Base-by-base conservation (phyloP, 2,797 vertebrate genomes). In the Euphonia xanthogaster region DNA sequence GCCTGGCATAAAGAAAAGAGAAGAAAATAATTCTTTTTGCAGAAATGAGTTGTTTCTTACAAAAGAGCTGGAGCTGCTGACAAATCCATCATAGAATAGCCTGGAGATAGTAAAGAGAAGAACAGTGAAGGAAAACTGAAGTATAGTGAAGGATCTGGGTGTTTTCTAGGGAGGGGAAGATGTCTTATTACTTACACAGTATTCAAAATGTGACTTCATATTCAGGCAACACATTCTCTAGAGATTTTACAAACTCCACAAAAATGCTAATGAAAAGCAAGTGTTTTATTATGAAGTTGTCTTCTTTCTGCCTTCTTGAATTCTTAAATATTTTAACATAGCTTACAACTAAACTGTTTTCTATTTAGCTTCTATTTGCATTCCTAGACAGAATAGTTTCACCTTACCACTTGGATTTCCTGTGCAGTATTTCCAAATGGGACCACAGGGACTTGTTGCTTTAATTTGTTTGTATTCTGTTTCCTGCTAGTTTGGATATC, bases 401-500 rank as follows among this genome's bases (percentile, higher is more conserved):
- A 88, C 73, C 66, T 86, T 86, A 65, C 7, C 31, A 50, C 62
- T 71, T 75, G 44, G 5, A n/a, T 86, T 90, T 96, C 79, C 81
- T 81, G 62, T 83, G 70, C 55, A 55, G 45, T 68, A 22, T 68
- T 93, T 94, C 83, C 31, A 86, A 75, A 86, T 86, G 47, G 40
- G 62, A 83, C 85, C 42, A 44, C 7, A 48, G 72, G 75, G 79
- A 83, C 50, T 81, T 86, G 33, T 83, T 91, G 88, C 57, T 90
- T 91, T 83, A 91, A 86, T 92, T 90, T 94, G 78, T 94, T 92
- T 93, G 78, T 70, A 30, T 87, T 89, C 33, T 45, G 9, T 89
- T 95, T 95, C 78, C 57, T 79, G 77, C 40, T 66, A 73, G 67
- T 42, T 30, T 79, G 40, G 63, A 12, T 90, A 25, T 86, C 39